Evolutionary conservation across 2,113 vertebrate genomes (phyloP).

Genomic region (Brevimyrus niger): DNA sequence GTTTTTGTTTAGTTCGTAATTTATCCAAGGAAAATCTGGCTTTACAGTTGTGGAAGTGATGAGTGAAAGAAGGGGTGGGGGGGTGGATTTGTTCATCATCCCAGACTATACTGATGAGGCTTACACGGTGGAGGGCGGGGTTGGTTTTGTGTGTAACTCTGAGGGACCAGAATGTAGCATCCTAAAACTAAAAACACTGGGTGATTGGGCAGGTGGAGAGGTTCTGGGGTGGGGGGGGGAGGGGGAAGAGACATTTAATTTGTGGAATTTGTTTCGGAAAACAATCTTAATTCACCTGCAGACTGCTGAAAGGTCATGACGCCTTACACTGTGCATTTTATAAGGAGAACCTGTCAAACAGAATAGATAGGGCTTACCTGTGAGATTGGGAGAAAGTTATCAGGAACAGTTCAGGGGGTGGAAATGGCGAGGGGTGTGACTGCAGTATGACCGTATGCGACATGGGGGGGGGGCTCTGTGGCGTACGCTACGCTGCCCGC

Average conservation of each 20-base stretch:
- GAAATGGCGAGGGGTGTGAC: not conserved
- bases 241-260: not conserved
- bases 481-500: conserved; percentile 31
- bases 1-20: not conserved
- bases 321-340: conserved; percentile 37
- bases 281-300: not conserved
- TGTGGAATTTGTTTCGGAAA: not conserved
- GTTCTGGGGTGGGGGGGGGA: not conserved
- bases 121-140: not conserved
- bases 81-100: not conserved
- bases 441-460: not conserved
- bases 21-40: not conserved
- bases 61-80: not conserved
- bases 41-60: not conserved
- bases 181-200: not conserved
- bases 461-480: conserved; percentile 27
- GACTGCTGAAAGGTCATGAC: conserved; percentile 26
- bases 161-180: not conserved
- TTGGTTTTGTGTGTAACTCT: not conserved
- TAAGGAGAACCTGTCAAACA: not conserved
- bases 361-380: not conserved
- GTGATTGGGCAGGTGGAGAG: not conserved
- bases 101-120: not conserved
- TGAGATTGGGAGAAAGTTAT: not conserved
- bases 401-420: not conserved